These are phyloP conservation scores for Mionectes macconnelli DNA, from an alignment of 2,113 vertebrate genomes.

Conservation along the genomic window DNA sequence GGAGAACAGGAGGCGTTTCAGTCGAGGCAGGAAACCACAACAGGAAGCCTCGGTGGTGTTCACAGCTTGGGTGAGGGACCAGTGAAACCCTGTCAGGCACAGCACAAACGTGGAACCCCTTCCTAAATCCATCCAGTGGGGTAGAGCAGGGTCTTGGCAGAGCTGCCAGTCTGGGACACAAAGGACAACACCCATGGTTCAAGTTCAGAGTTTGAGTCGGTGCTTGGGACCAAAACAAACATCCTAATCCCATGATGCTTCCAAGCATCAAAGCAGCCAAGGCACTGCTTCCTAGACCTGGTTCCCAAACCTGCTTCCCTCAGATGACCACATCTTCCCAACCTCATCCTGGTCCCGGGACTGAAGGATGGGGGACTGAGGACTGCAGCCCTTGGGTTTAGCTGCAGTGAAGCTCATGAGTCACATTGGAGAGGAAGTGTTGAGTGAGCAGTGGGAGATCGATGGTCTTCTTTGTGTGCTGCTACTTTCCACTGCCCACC, in stretches of 20 bases:
- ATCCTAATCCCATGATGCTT: not conserved
- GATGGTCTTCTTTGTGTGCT: not conserved
- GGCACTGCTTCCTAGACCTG: not conserved
- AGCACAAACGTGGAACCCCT: not conserved
- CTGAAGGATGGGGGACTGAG: not conserved
- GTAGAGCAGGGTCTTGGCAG: not conserved
- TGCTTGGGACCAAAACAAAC: not conserved
- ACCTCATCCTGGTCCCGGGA: not conserved
- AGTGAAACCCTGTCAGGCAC: not conserved
- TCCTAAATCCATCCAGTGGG: not conserved
- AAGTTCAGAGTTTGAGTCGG: not conserved
- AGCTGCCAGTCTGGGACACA: not conserved
- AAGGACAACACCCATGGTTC: not conserved
- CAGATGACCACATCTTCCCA: accelerated
- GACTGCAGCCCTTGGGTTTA: not conserved
- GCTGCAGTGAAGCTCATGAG: not conserved
- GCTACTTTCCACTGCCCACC: not conserved
- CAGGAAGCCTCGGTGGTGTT: conserved; percentile 43
- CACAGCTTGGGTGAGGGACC: not conserved
- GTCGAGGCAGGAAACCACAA: conserved; percentile 60
- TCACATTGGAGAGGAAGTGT: not conserved
- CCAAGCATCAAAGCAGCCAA: not conserved
- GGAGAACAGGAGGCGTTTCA: conserved; percentile 30
- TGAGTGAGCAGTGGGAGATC: not conserved
- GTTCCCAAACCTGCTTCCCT: not conserved